phyloP scores from a whole-genome alignment of 2,888 invertebrate species.

The Acholoe squamosa region DNA sequence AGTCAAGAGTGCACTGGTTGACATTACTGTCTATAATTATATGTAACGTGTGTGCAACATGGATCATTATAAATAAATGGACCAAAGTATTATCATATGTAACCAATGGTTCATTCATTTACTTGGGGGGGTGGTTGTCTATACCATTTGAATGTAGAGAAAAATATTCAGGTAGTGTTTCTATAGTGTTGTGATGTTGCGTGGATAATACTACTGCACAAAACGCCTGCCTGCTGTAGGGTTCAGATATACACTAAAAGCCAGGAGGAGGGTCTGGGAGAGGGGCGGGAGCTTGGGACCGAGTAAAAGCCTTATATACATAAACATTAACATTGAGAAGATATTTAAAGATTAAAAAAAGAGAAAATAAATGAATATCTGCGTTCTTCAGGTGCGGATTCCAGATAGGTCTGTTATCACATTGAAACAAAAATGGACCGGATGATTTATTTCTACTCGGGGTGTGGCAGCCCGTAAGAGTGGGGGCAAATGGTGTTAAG shows the following conservation, averaged over 20 bases:
- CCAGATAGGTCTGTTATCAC: background rate
- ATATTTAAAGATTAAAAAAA: background rate
- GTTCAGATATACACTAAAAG: background rate
- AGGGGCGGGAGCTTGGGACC: background rate
- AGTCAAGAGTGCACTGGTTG: background rate
- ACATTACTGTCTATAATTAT: background rate
- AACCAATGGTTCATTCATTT: too few species aligned
- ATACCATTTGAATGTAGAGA: too few species aligned
- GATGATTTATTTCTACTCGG: background rate
- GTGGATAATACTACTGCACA: background rate
- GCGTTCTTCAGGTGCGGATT: background rate
- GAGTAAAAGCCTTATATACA: background rate
- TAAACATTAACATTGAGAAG: background rate
- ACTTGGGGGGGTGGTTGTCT: too few species aligned
- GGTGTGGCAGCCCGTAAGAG: background rate
- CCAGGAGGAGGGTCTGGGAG: background rate
- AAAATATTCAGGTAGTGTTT: too few species aligned
- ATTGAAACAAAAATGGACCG: background rate
- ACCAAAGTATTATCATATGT: too few species aligned
- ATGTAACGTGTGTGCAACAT: background rate
- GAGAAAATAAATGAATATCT: background rate
- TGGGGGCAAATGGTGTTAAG: background rate
- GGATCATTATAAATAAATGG: too few species aligned
- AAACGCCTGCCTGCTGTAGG: constrained; percentile 12
- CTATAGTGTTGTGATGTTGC: background rate